Base-by-base conservation (phyloP, 2,113 vertebrate genomes). In the Megalops atlanticus region DNA sequence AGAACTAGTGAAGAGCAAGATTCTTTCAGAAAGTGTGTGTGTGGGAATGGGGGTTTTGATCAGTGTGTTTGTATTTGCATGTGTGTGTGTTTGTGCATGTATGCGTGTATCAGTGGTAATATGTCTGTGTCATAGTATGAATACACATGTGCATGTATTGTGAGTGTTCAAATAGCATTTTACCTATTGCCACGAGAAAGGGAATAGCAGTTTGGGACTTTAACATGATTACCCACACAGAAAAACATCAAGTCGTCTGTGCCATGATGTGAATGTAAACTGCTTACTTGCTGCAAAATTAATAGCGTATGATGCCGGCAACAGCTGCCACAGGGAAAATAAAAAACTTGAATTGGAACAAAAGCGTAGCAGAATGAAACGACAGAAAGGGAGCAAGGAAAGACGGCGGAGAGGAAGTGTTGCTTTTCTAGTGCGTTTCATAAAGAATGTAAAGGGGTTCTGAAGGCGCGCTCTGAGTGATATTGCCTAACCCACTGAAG, bases 51-150 rank as follows among this genome's bases (percentile, higher is more conserved):
- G n/a, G n/a, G n/a, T n/a, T n/a, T n/a, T n/a, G n/a, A n/a, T n/a
- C n/a, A n/a, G 76, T 49, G 78, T 78, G 83, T 83, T 83, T 84
- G 84, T n/a, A n/a, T n/a, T n/a, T 83, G 80, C 82, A 82, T 36
- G n/a, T 71, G 58, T 82, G 76, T 49, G 78, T 78, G 83, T 83
- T 83, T 84, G 84, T 83, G 80, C 82, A 82, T 36, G n/a, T 71
- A 43, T 43, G 72, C 78, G n/a, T 74, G 68, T 70, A 45, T 45
- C 43, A 10, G 43, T 45, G 7, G 43, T 45, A 6, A 45, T 45
- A 33, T 35, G 43, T 49, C 4, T 45, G 47, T 35, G 43, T 49
- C 4, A 35, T 31, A 16, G 43, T 52, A 68, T 16, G 15, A 76
- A 43, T 36, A 35, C 49, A 7, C n/a, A 49, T 64, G 84, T 31